These are phyloP conservation scores for Lithobates sylvaticus DNA, from an alignment of 2,797 vertebrate species.

Conservation along the genomic window DNA sequence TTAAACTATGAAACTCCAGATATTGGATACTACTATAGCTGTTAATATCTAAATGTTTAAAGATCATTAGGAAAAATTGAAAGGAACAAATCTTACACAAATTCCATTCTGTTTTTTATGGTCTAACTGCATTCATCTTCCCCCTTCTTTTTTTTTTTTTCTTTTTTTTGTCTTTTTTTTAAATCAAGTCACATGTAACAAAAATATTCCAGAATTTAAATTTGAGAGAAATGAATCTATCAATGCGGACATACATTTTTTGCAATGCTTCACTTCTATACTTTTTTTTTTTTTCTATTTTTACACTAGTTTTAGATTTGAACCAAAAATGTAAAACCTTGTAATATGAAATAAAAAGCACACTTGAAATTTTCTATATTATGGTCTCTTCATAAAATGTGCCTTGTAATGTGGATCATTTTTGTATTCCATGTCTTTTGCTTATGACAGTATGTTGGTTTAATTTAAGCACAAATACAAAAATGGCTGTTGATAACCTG, in stretches of 20 bases:
- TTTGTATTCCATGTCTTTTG: neutral
- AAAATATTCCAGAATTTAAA: conserved; percentile 38
- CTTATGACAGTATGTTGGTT: too few species aligned
- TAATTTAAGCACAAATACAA: too few species aligned
- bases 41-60: conserved; percentile 11
- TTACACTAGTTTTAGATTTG: conserved; percentile 82
- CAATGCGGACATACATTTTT: conserved; percentile 68
- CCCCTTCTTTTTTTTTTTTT: neutral
- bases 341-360: conserved; percentile 93
- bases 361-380: conserved; percentile 88
- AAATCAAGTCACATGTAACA: conserved; percentile 17
- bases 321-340: conserved; percentile 86
- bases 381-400: conserved; percentile 63
- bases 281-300: conserved; percentile 65
- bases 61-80: neutral
- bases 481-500: too few species aligned
- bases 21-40: neutral
- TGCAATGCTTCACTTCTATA: conserved; percentile 74
- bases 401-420: neutral
- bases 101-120: conserved; percentile 17
- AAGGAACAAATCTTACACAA: neutral
- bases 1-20: conserved; percentile 32
- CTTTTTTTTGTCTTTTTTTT: conserved; percentile 8
- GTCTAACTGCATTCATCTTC: conserved; percentile 49
- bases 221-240: conserved; percentile 56